These are phyloP conservation scores for Gobionotothen gibberifrons DNA, from an alignment of 2,797 vertebrate genomes.

Conservation along the genomic window DNA sequence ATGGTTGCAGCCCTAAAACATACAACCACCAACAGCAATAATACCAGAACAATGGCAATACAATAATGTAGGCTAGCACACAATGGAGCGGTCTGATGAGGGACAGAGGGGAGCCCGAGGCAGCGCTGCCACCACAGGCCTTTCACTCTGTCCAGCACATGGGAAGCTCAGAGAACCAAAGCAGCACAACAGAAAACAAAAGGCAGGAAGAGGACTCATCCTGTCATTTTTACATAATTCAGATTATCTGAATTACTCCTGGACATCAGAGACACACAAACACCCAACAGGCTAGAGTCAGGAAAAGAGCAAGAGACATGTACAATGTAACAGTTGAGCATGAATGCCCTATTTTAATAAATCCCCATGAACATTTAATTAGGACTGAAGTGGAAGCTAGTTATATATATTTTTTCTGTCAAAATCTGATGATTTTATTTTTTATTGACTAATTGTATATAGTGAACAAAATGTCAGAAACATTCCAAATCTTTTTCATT, in stretches of 20 bases:
- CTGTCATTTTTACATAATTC: slow-evolving; percentile 47
- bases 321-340: slow-evolving; percentile 29
- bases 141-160: slow-evolving; percentile 54
- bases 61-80: slow-evolving; percentile 39
- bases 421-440: neutral
- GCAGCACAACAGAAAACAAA: slow-evolving; percentile 52
- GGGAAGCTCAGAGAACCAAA: slow-evolving; percentile 49
- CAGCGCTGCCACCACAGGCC: slow-evolving; percentile 49
- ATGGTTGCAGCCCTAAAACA: slow-evolving; percentile 7
- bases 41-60: slow-evolving; percentile 30
- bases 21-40: slow-evolving; percentile 1
- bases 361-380: slow-evolving; percentile 10
- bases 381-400: slow-evolving; percentile 4
- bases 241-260: slow-evolving; percentile 46
- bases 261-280: slow-evolving; percentile 40
- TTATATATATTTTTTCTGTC: neutral
- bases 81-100: slow-evolving; percentile 45
- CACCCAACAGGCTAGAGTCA: slow-evolving; percentile 13
- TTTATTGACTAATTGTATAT: neutral
- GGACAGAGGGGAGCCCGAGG: slow-evolving; percentile 42
- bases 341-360: slow-evolving; percentile 1
- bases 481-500: neutral
- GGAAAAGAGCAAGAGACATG: slow-evolving; percentile 20
- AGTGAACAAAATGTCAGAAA: neutral
- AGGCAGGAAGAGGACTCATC: slow-evolving; percentile 28